Evolutionary conservation across 2,888 invertebrate genomes (phyloP).

Genomic region (Sarcophaga subvicina): DNA sequence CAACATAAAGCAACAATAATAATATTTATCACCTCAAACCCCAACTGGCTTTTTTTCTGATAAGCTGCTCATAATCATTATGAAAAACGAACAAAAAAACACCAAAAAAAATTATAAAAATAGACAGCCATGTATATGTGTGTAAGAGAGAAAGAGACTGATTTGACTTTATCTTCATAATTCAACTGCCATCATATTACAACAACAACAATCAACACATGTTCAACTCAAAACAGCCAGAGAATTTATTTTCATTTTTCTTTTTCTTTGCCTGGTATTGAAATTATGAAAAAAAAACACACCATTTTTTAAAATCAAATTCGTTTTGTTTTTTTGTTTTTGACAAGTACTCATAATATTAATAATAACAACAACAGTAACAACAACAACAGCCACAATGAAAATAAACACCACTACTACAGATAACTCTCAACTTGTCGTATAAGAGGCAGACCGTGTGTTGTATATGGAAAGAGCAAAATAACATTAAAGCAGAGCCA

Average conservation of each 20-base stretch:
- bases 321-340: conserved; percentile 60
- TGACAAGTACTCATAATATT: conserved; percentile 80
- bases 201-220: conserved; percentile 63
- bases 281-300: conserved; percentile 53
- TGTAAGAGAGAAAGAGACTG: conserved; percentile 28
- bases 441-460: no score
- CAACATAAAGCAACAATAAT: neutral
- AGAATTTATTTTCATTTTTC: neutral
- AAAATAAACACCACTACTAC: neutral
- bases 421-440: neutral
- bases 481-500: neutral
- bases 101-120: neutral
- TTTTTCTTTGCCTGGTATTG: neutral
- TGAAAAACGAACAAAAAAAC: conserved; percentile 35
- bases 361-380: conserved; percentile 53
- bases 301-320: conserved; percentile 8
- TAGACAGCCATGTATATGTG: conserved; percentile 1
- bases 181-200: conserved; percentile 79
- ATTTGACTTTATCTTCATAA: conserved; percentile 71
- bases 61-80: conserved; percentile 50
- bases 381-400: neutral
- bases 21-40: neutral
- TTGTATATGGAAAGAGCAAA: conserved; percentile 20
- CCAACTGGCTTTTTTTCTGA: neutral
- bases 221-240: neutral